These are phyloP conservation scores for Tachypleus tridentatus DNA, from an alignment of 1,140 invertebrate species.

Conservation along the genomic window DNA sequence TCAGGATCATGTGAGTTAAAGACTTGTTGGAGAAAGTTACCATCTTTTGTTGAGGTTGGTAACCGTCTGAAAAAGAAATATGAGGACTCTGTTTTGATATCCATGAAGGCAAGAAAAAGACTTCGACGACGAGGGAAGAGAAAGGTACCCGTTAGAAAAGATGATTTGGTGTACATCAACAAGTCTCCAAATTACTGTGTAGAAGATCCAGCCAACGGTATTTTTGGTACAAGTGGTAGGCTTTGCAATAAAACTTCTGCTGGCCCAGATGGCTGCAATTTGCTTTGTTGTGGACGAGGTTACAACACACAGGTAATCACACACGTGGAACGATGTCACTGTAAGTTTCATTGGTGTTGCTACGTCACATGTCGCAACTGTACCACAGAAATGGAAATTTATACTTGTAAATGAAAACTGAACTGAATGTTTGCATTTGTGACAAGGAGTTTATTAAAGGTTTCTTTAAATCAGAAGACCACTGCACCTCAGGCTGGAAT, in stretches of 20 bases:
- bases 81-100: conserved; percentile 36
- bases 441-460: too few species aligned
- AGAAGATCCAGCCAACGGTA: conserved; percentile 42
- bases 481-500: too few species aligned
- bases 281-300: conserved; percentile 51
- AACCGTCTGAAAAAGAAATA: conserved; percentile 43
- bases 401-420: conserved; percentile 42
- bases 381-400: conserved; percentile 41
- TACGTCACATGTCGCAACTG: conserved; percentile 49
- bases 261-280: conserved; percentile 50
- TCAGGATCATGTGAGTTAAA: conserved; percentile 52
- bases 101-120: conserved; percentile 27
- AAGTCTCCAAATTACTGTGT: conserved; percentile 52
- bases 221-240: conserved; percentile 47
- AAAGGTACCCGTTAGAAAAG: conserved; percentile 19
- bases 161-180: conserved; percentile 47
- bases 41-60: conserved; percentile 43
- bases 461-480: too few species aligned
- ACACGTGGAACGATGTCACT: conserved; percentile 39
- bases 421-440: too few species aligned
- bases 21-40: conserved; percentile 48
- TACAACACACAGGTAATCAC: conserved; percentile 42
- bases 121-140: conserved; percentile 36
- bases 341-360: conserved; percentile 53
- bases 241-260: conserved; percentile 48